Conservation (phyloP, 2,888 invertebrate genomes). For the Stenolophus ochropezus region DNA sequence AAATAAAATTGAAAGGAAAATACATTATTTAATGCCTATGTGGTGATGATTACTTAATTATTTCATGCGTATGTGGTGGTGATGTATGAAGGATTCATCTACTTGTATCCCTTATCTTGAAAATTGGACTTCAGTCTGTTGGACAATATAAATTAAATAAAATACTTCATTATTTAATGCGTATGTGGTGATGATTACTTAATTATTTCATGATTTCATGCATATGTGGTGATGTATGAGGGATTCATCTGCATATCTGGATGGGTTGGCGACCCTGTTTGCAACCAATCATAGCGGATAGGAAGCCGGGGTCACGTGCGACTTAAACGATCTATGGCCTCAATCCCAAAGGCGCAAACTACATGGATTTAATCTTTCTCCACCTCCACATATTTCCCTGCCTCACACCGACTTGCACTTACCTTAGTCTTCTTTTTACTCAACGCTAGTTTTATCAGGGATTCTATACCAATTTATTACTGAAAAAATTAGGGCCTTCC, state of each 20-base stretch:
- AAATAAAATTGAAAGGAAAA: too few species aligned
- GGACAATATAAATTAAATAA: too few species aligned
- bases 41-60: too few species aligned
- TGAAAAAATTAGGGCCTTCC: too few species aligned
- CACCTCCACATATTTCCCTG: slow-evolving; percentile 2
- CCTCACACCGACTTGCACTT: slow-evolving; percentile 5
- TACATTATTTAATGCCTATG: too few species aligned
- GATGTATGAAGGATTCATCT: too few species aligned
- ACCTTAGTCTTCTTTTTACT: neutral
- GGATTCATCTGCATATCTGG: neutral
- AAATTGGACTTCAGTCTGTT: too few species aligned
- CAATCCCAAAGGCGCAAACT: slow-evolving; percentile 22
- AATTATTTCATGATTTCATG: too few species aligned
- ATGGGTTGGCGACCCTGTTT: neutral
- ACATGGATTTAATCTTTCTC: slow-evolving; percentile 35
- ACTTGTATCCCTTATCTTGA: too few species aligned
- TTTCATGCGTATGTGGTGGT: too few species aligned
- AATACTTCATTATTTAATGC: too few species aligned
- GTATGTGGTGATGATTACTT: too few species aligned
- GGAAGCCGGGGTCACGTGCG: slow-evolving; percentile 15
- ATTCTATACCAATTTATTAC: neutral
- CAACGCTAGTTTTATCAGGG: neutral
- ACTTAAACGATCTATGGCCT: slow-evolving; percentile 26
- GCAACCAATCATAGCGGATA: slow-evolving; percentile 31
- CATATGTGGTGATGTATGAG: neutral